Percentiles rank a stretch among this genome's conserved stretches.
phyloP scores from a whole-genome alignment of 2,113 vertebrate genomes.

The Trochalopteron elliotii region DNA sequence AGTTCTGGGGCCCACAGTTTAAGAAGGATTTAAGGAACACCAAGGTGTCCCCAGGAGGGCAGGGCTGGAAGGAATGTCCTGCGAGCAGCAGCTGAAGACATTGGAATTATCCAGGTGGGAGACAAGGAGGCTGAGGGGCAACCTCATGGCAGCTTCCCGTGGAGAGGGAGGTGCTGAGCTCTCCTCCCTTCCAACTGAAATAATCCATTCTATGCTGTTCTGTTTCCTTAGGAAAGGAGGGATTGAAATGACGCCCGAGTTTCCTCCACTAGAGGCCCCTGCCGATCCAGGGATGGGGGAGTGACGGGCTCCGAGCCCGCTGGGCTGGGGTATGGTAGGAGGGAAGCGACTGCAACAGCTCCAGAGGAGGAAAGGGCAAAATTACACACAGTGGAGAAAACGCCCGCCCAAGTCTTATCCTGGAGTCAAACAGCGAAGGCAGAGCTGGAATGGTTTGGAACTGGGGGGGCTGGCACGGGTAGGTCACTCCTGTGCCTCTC shows the following conservation, averaged over 20 bases:
- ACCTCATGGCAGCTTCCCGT: background rate
- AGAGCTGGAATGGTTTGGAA: background rate
- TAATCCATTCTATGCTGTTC: rapidly evolving
- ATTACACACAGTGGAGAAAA: background rate
- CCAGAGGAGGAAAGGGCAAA: background rate
- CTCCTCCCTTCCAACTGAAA: background rate
- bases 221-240: background rate
- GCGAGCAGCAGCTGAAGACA: background rate
- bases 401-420: background rate
- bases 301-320: background rate
- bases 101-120: background rate
- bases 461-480: rapidly evolving
- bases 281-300: background rate
- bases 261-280: conserved; percentile 23
- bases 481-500: background rate
- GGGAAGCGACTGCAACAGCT: background rate
- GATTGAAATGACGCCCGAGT: rapidly evolving
- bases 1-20: background rate
- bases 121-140: background rate
- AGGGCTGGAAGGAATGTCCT: background rate
- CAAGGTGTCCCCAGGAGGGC: background rate
- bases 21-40: background rate
- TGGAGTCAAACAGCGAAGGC: background rate
- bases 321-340: rapidly evolving
- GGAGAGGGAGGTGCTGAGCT: background rate